Evolutionary conservation across 2,113 vertebrate species (phyloP).

Genomic region (Corvus cornix): DNA sequence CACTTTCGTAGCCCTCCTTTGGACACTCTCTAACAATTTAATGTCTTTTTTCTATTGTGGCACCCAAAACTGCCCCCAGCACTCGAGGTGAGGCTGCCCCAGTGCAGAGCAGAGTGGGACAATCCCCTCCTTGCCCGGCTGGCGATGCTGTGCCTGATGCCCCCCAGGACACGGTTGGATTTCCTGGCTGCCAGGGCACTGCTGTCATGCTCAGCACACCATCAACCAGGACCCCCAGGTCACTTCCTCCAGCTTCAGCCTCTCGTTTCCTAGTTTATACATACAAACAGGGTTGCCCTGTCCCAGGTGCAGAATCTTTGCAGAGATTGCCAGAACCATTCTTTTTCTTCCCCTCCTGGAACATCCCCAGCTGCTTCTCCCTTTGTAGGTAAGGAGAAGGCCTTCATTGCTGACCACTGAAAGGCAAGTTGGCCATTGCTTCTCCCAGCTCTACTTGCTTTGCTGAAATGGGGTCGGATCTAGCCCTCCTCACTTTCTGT

Average conservation of each 20-base stretch:
- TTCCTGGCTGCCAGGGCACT: neutral
- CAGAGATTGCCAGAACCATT: neutral
- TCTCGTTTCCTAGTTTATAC: neutral
- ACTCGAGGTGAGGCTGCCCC: fast-evolving
- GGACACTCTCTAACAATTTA: fast-evolving
- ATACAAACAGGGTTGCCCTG: neutral
- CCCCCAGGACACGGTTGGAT: fast-evolving
- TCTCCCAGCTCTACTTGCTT: neutral
- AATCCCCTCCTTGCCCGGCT: fast-evolving
- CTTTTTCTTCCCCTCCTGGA: neutral
- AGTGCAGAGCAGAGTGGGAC: fast-evolving
- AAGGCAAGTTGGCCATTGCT: neutral
- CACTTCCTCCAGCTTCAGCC: neutral
- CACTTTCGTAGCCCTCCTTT: neutral
- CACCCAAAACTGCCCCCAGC: neutral
- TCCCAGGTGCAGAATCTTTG: neutral
- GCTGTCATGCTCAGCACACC: too few relatives aligned
- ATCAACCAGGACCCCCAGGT: fast-evolving
- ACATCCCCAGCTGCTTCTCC: neutral
- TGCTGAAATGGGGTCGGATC: neutral
- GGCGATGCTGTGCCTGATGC: fast-evolving
- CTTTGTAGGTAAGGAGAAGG: neutral
- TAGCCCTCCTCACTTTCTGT: neutral
- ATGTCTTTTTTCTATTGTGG: neutral
- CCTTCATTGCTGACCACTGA: neutral